Percentiles rank a stretch among this genome's conserved stretches.
Conservation (phyloP, 2,797 vertebrate species). For the Sebastes aleutianus region DNA sequence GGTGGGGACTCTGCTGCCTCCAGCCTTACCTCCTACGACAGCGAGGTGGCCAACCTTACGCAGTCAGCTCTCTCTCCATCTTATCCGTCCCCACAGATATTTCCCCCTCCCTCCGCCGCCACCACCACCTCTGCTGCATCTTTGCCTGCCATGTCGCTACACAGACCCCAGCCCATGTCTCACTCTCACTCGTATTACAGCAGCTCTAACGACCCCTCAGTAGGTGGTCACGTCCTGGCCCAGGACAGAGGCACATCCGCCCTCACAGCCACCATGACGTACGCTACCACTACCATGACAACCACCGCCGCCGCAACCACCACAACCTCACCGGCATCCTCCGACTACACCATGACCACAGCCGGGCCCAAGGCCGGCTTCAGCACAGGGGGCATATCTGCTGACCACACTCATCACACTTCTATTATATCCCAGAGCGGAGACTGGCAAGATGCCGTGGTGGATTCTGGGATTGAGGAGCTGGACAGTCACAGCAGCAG, state of each 20-base stretch:
- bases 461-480: slow-evolving; percentile 92
- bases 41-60: slow-evolving; percentile 93
- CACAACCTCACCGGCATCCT: slow-evolving; percentile 68
- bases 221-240: slow-evolving; percentile 37
- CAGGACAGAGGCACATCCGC: slow-evolving; percentile 75
- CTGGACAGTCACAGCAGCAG: slow-evolving; percentile 93
- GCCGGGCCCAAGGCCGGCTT: slow-evolving; percentile 62
- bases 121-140: slow-evolving; percentile 39
- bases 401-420: slow-evolving; percentile 54
- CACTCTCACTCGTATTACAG: slow-evolving; percentile 69
- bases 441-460: slow-evolving; percentile 85
- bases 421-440: slow-evolving; percentile 78
- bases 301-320: slow-evolving; percentile 72
- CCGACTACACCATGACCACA: slow-evolving; percentile 64
- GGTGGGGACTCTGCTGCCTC: slow-evolving; percentile 90
- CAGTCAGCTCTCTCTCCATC: slow-evolving; percentile 85
- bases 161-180: slow-evolving; percentile 80
- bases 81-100: slow-evolving; percentile 77
- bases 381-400: slow-evolving; percentile 57
- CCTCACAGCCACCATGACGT: slow-evolving; percentile 79
- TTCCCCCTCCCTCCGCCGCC: slow-evolving; percentile 60
- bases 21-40: slow-evolving; percentile 94
- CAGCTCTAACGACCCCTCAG: slow-evolving; percentile 53
- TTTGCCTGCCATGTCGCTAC: slow-evolving; percentile 59
- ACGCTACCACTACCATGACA: slow-evolving; percentile 79